Percentiles rank a stretch among this genome's conserved stretches.
Conservation (phyloP, 2,888 invertebrate species). For the Tenthredo amoena region DNA sequence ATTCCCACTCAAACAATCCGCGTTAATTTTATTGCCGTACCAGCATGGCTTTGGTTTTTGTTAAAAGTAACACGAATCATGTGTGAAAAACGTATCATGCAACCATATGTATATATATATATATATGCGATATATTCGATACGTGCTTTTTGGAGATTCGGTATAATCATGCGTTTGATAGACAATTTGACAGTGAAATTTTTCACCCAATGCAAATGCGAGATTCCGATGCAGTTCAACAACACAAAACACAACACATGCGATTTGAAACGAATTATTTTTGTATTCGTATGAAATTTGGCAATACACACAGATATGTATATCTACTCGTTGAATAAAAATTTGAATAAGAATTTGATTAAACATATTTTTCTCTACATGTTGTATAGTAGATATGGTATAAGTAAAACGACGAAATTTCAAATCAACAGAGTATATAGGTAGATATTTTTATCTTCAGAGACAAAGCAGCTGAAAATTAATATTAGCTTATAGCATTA, state of each 20-base stretch:
- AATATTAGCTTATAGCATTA: slow-evolving; percentile 65
- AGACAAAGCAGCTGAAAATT: slow-evolving; percentile 30
- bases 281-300: neutral
- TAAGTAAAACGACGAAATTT: neutral
- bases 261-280: neutral
- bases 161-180: neutral
- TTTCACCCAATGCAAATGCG: neutral
- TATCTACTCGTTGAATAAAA: neutral
- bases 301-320: neutral
- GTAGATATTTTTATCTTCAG: neutral
- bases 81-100: slow-evolving; percentile 6
- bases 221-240: neutral
- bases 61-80: neutral
- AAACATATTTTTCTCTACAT: neutral
- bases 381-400: neutral
- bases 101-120: slow-evolving; percentile 9
- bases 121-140: neutral
- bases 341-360: neutral
- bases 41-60: slow-evolving; percentile 16
- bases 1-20: neutral
- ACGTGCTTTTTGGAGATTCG: slow-evolving; percentile 8
- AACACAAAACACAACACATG: slow-evolving; percentile 11
- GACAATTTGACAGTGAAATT: neutral
- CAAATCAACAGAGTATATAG: neutral
- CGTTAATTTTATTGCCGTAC: neutral